A percentile compares a stretch with the other conserved stretches of the same genome.
Conservation (phyloP, 2,113 vertebrate species). For the Oryzias curvinotus region DNA sequence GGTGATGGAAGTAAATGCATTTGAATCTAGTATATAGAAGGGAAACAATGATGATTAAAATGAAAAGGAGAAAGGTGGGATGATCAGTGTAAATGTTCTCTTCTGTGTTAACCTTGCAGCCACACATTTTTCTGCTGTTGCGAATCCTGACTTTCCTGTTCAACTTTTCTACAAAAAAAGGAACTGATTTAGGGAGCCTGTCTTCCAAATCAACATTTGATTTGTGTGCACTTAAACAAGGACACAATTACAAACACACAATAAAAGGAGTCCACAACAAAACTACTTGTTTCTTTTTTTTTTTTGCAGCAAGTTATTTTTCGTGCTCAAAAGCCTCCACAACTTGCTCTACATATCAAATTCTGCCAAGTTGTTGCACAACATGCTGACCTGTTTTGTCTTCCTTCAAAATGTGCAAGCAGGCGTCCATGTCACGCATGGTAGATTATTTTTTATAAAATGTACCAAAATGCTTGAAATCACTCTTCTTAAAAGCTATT, state of each 20-base stretch:
- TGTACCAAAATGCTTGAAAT: constrained; percentile 38
- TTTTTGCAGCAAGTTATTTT: constrained; percentile 20
- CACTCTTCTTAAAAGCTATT: constrained; percentile 32
- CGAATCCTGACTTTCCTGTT: constrained; percentile 79
- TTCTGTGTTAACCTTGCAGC: constrained; percentile 69
- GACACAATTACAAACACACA: not conserved
- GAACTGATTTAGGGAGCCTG: constrained; percentile 8
- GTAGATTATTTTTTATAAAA: constrained; percentile 46
- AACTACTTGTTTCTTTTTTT: too few species aligned
- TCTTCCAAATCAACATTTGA: constrained; percentile 16
- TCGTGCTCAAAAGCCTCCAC: constrained; percentile 32
- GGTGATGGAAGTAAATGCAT: constrained; percentile 49
- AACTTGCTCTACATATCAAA: constrained; percentile 22
- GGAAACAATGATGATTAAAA: not conserved
- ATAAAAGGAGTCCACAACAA: constrained; percentile 9
- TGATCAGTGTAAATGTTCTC: constrained; percentile 39
- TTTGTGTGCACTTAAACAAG: not conserved
- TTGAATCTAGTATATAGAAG: constrained; percentile 34
- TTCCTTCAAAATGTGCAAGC: constrained; percentile 45
- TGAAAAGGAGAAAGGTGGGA: not conserved
- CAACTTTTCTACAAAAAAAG: constrained; percentile 48
- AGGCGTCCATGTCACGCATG: constrained; percentile 47
- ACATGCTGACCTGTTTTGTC: constrained; percentile 61
- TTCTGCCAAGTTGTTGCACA: constrained; percentile 61
- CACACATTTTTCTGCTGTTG: constrained; percentile 69